phyloP scores from a whole-genome alignment of 2,797 vertebrate species.

The Apogon talboti region DNA sequence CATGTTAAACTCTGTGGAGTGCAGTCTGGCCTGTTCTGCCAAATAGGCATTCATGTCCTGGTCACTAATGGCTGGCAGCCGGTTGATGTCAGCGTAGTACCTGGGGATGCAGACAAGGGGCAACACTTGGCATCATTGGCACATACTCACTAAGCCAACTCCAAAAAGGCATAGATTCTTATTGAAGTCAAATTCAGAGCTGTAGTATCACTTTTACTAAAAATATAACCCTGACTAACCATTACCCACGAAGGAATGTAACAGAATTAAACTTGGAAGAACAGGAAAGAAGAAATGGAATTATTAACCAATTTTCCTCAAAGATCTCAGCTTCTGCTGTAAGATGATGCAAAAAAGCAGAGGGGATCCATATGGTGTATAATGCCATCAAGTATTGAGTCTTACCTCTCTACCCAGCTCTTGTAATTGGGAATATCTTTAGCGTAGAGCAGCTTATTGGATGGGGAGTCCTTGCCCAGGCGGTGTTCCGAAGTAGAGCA shows the following conservation, averaged over 20 bases:
- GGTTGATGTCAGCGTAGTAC: constrained; percentile 98
- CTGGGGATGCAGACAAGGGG: constrained; percentile 75
- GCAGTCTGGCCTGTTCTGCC: constrained; percentile 96
- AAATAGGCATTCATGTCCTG: constrained; percentile 99
- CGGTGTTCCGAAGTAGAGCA: constrained; percentile 98
- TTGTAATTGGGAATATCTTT: constrained; percentile 99
- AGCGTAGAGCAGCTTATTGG: constrained; percentile 97
- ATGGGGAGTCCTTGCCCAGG: constrained; percentile 97
- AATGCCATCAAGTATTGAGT: not conserved
- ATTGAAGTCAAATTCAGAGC: constrained; percentile 27
- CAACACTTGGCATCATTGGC: constrained; percentile 28
- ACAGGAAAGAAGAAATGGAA: constrained; percentile 38
- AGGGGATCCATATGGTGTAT: constrained; percentile 12
- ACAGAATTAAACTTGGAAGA: constrained; percentile 29
- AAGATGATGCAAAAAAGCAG: constrained; percentile 39
- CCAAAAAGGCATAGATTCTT: constrained; percentile 28
- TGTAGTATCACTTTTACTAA: constrained; percentile 36
- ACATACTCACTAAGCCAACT: constrained; percentile 21
- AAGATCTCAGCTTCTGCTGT: constrained; percentile 35
- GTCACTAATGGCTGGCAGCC: constrained; percentile 96
- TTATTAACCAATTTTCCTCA: constrained; percentile 44
- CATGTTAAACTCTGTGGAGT: constrained; percentile 96
- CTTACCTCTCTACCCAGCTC: constrained; percentile 98
- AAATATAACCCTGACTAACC: constrained; percentile 32
- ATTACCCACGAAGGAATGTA: constrained; percentile 38